Base-by-base conservation (phyloP, 1,140 invertebrate species). In the Melipona quadrifasciata region DNA sequence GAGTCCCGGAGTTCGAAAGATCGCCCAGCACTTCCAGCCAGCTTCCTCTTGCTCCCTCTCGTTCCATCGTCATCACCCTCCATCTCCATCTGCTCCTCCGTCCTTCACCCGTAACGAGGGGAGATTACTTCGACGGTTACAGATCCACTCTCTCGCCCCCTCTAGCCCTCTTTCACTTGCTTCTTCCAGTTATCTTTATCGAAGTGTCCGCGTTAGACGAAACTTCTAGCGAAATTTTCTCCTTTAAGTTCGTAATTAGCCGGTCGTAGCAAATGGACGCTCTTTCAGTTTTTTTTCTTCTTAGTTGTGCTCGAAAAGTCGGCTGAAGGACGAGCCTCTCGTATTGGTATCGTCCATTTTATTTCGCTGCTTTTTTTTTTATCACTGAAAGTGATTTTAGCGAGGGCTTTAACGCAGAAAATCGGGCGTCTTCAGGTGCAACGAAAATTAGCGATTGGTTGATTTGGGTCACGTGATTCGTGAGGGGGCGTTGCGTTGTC, bases 1-100 rank as follows among this genome's bases (percentile, higher is more conserved):
- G 89, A 93, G 90, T 89, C 89, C 61, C 81, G 86, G 82, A 92
- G 87, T 93, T 92, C 84, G 89, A 91, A 91, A 90, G 89, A 90
- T 89, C 89, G 76, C 47, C 68, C 76, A 82, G 84, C 85, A 90
- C 86, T 87, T 90, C 73, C 86, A 82, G 86, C 82, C 87, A 61
- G 82, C 85, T 81, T 89, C 74, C 68, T 47, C 39, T 55, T 34
- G 78, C 81, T 76, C 68, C 2, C 31, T 47, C 82, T 73, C 86
- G 84, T 55, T 58, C 74, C 55, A 57, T 47, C 55, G 55, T 14
- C n/a, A n/a, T n/a, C n/a, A 86, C 78, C 87, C 84, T 64, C 57
- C 74, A 64, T 27, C 27, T 65, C 74, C 74, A 17, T 39, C 55
- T 80, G 79, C 84, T 71, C 78, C 73, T 76, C 21, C 24, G 72